Evolutionary conservation across 1,140 invertebrate genomes (phyloP), one percentile per base, ranked within the genome.

Genomic region (Sycophaga agraensis): DNA sequence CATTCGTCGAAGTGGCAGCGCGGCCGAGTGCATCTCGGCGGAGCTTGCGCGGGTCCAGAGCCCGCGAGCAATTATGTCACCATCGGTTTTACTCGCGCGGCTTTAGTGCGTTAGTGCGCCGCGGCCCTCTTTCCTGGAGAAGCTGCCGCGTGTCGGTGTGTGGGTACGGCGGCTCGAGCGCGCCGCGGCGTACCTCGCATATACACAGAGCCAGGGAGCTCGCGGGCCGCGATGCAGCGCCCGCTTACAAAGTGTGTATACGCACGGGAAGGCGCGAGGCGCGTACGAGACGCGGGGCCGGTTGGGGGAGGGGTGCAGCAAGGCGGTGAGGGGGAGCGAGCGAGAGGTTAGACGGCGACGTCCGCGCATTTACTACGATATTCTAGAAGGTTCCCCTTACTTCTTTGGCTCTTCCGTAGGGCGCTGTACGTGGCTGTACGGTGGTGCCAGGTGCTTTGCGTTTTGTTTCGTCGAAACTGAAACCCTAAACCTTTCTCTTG

Each of bases 401-500:
- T 48, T 58, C 43, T 58, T 58, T 58, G 26, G n/a, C 22, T 46
- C 21, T 12, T 58, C 17, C 34, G 22, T 46, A 59, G 46, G 56
- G 56, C 45, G 45, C 5, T 34, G 45, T 46, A 26, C n/a, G n/a
- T n/a, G n/a, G n/a, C n/a, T n/a, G n/a, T n/a, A n/a, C n/a, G n/a
- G n/a, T n/a, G 43, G 31, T 58, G 46, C 56, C 56, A 59, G 45
- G 56, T 59, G 56, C 56, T 50, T 37, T 34, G 34, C 22, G 45
- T 58, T 59, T 59, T 50, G 22, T 59, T 59, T 59, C 46, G 17
- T 50, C 45, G 42, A 31, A 46, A 56, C 40, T 26, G 56, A 37
- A 59, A 59, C 55, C 50, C 51, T 57, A 66, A 59, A 59, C 60
- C 50, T 61, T 68, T 64, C 54, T 55, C 42, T 54, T 28, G 12